Conservation (phyloP, 1,140 invertebrate genomes). For the Reticulitermes speratus region DNA sequence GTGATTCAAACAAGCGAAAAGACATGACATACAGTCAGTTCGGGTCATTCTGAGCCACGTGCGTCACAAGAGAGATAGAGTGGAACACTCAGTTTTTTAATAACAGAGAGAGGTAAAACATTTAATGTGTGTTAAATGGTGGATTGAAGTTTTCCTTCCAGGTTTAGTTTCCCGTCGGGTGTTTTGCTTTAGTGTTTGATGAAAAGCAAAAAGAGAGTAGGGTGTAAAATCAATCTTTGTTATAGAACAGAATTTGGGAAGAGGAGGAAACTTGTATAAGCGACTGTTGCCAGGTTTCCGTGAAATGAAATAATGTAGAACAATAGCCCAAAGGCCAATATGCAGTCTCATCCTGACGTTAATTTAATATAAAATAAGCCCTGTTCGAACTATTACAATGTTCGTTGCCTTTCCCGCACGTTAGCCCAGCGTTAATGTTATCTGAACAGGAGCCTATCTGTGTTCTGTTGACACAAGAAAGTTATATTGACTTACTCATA, state of each 20-base stretch:
- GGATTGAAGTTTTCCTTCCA: background rate
- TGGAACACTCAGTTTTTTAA: background rate
- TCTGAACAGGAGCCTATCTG: background rate
- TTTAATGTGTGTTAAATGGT: background rate
- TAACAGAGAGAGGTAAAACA: background rate
- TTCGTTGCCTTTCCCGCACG: background rate
- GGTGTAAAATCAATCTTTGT: conserved; percentile 14
- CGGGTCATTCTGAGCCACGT: too few species aligned
- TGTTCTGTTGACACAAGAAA: background rate
- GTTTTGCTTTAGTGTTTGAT: background rate
- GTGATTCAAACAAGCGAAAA: background rate
- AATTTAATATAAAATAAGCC: conserved; percentile 12
- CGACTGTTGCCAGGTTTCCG: background rate
- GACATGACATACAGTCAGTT: background rate
- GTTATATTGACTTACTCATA: background rate
- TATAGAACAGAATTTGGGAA: background rate
- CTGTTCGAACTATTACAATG: background rate
- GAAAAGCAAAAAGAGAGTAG: background rate
- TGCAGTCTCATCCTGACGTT: background rate
- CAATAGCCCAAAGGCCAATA: background rate
- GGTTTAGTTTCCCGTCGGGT: background rate
- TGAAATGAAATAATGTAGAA: background rate
- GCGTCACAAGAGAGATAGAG: background rate
- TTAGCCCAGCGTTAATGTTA: background rate
- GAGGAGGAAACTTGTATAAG: background rate